Percentiles rank a stretch among this genome's conserved stretches.
These are phyloP conservation scores for Thera britannica DNA, from an alignment of 2,888 invertebrate species.

Conservation along the genomic window DNA sequence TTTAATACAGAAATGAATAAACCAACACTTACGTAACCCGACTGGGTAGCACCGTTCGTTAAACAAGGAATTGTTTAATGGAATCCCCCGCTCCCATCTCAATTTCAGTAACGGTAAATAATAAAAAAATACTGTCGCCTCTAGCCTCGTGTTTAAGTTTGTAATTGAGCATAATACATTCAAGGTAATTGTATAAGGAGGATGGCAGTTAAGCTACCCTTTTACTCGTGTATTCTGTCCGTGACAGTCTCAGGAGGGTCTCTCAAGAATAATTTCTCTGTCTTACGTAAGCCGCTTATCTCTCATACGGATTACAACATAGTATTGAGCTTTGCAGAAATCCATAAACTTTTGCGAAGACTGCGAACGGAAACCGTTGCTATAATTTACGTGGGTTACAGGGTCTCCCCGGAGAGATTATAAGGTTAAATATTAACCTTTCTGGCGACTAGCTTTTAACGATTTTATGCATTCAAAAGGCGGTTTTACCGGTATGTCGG, in stretches of 20 bases:
- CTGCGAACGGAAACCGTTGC: constrained; percentile 3
- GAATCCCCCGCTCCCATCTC: constrained; percentile 20
- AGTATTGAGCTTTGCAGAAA: constrained; percentile 4
- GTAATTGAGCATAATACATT: constrained; percentile 17
- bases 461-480: constrained; percentile 7
- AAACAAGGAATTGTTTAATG: constrained; percentile 15
- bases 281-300: constrained; percentile 18
- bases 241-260: constrained; percentile 11
- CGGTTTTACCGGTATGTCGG: background rate
- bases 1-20: constrained; percentile 1
- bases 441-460: constrained; percentile 7
- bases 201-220: constrained; percentile 6
- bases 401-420: background rate
- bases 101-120: constrained; percentile 26
- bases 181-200: constrained; percentile 18
- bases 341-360: constrained; percentile 8
- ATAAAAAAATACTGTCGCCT: constrained; percentile 19
- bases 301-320: constrained; percentile 1
- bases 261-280: constrained; percentile 5
- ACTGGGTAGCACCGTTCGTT: constrained; percentile 15
- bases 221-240: constrained; percentile 17
- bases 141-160: constrained; percentile 5
- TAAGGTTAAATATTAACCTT: constrained; percentile 14
- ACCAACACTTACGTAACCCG: background rate
- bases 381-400: constrained; percentile 11